Conservation (phyloP, 2,797 vertebrate species). For the Podarcis lilfordi region DNA sequence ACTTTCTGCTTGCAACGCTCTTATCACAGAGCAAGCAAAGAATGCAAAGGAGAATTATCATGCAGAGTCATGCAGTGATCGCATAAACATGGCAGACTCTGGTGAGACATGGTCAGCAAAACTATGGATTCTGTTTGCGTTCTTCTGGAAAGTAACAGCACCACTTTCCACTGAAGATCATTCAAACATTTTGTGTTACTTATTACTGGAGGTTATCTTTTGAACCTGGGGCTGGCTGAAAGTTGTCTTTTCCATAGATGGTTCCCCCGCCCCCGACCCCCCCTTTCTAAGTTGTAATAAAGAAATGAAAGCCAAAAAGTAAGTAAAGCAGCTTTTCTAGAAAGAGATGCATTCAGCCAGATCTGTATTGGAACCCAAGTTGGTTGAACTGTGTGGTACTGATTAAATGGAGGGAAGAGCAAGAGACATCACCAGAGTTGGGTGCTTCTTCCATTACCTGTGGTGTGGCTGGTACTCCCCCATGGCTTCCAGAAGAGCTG, state of each 20-base stretch:
- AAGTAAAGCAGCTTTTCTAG: no score
- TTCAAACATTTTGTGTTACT: neutral
- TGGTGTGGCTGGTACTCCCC: neutral
- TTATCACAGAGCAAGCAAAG: neutral
- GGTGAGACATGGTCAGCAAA: neutral
- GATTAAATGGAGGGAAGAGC: neutral
- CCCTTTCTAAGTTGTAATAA: constrained; percentile 14
- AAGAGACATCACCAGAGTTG: neutral
- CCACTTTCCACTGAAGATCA: neutral
- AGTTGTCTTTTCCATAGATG: neutral
- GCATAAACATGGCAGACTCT: neutral
- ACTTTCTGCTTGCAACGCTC: no score
- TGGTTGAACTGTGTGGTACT: neutral
- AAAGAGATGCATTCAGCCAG: neutral
- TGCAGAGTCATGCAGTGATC: neutral
- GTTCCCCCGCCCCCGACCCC: neutral
- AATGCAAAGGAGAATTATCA: neutral
- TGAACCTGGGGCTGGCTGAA: neutral
- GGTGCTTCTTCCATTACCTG: neutral
- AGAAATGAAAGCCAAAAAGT: neutral
- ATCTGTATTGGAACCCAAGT: neutral
- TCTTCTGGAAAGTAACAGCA: neutral
- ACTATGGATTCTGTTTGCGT: neutral
- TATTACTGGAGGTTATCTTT: neutral
- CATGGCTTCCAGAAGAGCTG: neutral